These are phyloP conservation scores for Cryptomyrus ogoouensis DNA, from an alignment of 2,113 vertebrate genomes.

Conservation along the genomic window DNA sequence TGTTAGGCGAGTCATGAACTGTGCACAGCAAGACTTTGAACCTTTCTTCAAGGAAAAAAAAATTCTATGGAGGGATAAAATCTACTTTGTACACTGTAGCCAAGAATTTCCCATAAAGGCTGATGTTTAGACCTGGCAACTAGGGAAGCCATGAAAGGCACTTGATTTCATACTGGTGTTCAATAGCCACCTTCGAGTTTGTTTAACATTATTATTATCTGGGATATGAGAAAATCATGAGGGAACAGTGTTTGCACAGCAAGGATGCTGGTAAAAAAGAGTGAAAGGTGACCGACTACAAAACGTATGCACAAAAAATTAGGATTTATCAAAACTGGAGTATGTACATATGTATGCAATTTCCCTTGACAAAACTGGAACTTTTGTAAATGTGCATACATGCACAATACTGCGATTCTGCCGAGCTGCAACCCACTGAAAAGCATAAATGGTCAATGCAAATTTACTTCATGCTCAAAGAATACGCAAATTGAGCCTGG, in stretches of 20 bases:
- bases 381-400: not conserved
- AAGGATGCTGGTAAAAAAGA: not conserved
- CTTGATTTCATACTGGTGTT: not conserved
- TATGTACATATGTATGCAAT: not conserved
- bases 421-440: not conserved
- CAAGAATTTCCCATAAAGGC: not conserved
- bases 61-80: not conserved
- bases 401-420: not conserved
- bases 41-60: not conserved
- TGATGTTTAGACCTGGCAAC: not conserved
- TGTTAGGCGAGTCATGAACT: not conserved
- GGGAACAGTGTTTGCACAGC: not conserved
- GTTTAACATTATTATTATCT: not conserved
- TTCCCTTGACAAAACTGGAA: not conserved
- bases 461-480: not conserved
- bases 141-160: not conserved
- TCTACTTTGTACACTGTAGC: not conserved
- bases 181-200: not conserved
- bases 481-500: not conserved
- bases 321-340: not conserved
- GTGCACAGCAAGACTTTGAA: not conserved
- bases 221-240: not conserved
- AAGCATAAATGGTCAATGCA: not conserved
- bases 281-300: not conserved
- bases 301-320: not conserved